phyloP scores from a whole-genome alignment of 2,113 vertebrate species.

The Muntiacus reevesi region DNA sequence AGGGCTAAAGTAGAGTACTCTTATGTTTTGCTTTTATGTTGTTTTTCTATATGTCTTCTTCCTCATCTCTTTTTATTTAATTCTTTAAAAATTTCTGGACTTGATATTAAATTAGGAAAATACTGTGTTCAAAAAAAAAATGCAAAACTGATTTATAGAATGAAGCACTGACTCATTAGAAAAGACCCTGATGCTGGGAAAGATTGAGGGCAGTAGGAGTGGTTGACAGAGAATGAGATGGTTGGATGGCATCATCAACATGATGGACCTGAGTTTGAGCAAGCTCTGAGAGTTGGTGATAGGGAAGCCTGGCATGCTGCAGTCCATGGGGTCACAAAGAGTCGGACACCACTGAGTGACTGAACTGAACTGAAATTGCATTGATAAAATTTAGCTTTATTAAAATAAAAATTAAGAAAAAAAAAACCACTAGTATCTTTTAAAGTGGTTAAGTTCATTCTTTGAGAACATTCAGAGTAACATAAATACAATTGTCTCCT shows the following conservation, averaged over 20 bases:
- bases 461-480: background rate
- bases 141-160: background rate
- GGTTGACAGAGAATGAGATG: background rate
- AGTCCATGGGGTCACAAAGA: background rate
- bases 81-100: background rate
- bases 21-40: background rate
- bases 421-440: background rate
- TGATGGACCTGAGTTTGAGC: background rate
- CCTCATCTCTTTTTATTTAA: background rate
- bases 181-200: background rate
- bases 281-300: background rate
- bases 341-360: background rate
- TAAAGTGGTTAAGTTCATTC: background rate
- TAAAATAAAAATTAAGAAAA: background rate
- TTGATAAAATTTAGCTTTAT: background rate
- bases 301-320: background rate
- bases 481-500: background rate
- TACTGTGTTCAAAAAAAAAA: background rate
- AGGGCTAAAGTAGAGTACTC: background rate
- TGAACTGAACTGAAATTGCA: background rate
- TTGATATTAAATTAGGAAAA: background rate
- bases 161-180: background rate
- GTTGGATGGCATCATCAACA: accelerated
- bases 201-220: background rate
- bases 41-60: background rate